Base-by-base conservation (phyloP, 2,888 invertebrate species). In the Anoplius nigerrimus region DNA sequence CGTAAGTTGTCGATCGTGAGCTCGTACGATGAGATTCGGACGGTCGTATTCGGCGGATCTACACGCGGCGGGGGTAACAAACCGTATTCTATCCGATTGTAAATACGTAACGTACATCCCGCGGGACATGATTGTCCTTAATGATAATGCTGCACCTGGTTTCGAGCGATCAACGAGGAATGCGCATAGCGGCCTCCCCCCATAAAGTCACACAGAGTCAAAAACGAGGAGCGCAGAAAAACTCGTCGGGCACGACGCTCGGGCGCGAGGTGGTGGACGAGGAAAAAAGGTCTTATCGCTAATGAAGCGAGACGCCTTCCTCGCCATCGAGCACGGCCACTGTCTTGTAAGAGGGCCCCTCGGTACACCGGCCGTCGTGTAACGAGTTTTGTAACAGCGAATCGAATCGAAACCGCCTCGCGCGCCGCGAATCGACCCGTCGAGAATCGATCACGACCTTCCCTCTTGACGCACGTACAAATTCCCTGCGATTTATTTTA, bases 221-320 rank as follows among this genome's bases (percentile, higher is more conserved):
- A 66, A 66, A 51, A 66, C 24, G 22, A 24, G 24, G 18, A 57
- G 67, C 21, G 65, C 61, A 71, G 78, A 76, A 78, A 81, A 81
- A 79, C 71, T 73, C 78, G 80, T 74, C 74, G 76, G 76, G 65
- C 68, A 34, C 34, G 4, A 34, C 34, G 34, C 11, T 13, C 65
- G 72, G 11, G 72, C 75, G 71, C 68, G 60, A 18, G 15, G 24
- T 18, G 45, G 22, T 16, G 45, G 24, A 22, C 16, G 59, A 59
- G 80, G 72, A 75, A 80, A 81, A 34, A 81, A 81, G 81, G 73
- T 71, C 69, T 78, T 80, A 81, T 81, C 79, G 80, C 78, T 84
- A 85, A 86, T 86, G 84, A 86, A 85, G 79, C 85, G 85, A 80
- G 79, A 85, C 85, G 82, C 75, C 78, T 84, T 82, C 82, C 83